Base-by-base conservation (phyloP, 2,797 vertebrate genomes). In the Parauchenoglanis ngamensis region DNA sequence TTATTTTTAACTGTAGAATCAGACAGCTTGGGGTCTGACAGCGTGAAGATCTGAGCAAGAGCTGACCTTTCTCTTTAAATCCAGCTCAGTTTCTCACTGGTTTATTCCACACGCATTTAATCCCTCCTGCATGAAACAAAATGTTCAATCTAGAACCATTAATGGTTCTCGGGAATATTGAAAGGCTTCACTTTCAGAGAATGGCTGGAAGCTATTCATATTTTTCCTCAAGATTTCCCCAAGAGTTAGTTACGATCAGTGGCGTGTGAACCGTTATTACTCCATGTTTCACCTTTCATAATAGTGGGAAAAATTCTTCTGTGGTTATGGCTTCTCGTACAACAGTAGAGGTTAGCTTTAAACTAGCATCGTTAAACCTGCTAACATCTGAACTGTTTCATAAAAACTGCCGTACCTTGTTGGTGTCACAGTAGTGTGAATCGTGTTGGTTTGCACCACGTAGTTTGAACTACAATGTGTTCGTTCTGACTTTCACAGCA, bases 1-100 rank as follows among this genome's bases (percentile, higher is more conserved):
- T 76, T 54, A 15, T 76, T 76, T 44, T 52, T 54, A 28, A 28
- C n/a, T 17, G 28, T 54, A 28, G 52, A 54, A 54, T 52, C 73
- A 76, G 73, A 76, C 73, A 76, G 46, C 25, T 76, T 76, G 73
- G 2, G 73, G 23, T 75, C 72, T 49, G 44, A 23, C 21, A 73
- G 67, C 15, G 1, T 49, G 72, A 49, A 46, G 21, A 46, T 49
- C 72, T 23, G 49, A 28, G 73, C 46, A 1, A 52, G 25, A 28
- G 46, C 25, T 76, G 73, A 76, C 46, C 73, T 76, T 75, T 76
- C 11, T 28, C 73, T 54, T 52, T n/a, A 52, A 28, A n/a, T 52
- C 46, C 73, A 52, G 25, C 23, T 76, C 40, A 0, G 72, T 7
- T 70, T 70, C 31, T 70, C 17, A 1, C 31, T 73, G 40, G 1